Evolutionary conservation across 2,888 invertebrate species (phyloP).

Genomic region (Rhimphoctona megacephalus): DNA sequence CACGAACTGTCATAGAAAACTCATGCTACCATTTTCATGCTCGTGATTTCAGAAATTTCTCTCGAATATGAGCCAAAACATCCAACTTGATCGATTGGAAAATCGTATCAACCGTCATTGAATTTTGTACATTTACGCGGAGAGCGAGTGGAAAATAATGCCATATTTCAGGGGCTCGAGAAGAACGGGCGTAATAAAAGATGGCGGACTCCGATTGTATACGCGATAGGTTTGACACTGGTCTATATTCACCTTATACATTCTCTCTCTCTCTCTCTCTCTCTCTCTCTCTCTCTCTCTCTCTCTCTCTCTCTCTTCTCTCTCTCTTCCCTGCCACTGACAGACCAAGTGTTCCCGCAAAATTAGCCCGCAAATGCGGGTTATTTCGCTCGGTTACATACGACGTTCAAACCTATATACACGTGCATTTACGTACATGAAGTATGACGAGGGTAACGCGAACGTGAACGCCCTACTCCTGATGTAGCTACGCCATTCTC

Average conservation of each 20-base stretch:
- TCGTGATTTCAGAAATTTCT: neutral
- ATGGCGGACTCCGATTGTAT: slow-evolving; percentile 42
- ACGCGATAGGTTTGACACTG: slow-evolving; percentile 33
- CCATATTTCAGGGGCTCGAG: slow-evolving; percentile 49
- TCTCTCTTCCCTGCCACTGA: slow-evolving; percentile 56
- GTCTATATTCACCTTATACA: slow-evolving; percentile 38
- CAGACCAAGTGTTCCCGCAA: slow-evolving; percentile 74
- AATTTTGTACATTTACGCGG: slow-evolving; percentile 20
- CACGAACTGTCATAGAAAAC: neutral
- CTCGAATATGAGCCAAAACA: neutral
- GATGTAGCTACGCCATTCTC: slow-evolving; percentile 60
- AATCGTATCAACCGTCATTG: slow-evolving; percentile 30
- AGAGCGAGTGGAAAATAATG: slow-evolving; percentile 18
- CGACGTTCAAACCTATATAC: slow-evolving; percentile 64
- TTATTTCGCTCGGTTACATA: slow-evolving; percentile 77
- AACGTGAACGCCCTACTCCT: slow-evolving; percentile 53
- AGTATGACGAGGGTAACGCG: slow-evolving; percentile 66
- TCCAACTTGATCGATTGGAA: slow-evolving; percentile 55
- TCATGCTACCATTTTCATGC: neutral
- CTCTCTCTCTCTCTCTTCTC: slow-evolving; percentile 31
- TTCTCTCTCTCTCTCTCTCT: slow-evolving; percentile 33
- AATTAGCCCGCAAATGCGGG: slow-evolving; percentile 81
- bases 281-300: slow-evolving; percentile 40
- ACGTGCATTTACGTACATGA: slow-evolving; percentile 37
- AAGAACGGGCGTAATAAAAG: slow-evolving; percentile 61